These are phyloP conservation scores for Siniperca knerii DNA, from an alignment of 2,113 vertebrate species.

Conservation along the genomic window DNA sequence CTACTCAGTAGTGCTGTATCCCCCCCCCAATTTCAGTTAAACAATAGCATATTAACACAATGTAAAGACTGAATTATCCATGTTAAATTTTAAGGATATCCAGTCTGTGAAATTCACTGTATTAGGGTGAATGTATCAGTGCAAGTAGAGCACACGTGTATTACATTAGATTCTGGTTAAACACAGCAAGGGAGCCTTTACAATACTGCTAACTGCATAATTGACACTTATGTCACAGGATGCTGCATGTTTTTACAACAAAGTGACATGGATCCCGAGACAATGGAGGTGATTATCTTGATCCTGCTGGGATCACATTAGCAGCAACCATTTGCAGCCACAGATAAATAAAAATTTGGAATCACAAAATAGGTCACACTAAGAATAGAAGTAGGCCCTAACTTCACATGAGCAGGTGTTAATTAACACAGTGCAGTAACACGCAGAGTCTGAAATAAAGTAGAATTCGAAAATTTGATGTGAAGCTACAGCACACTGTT, in stretches of 20 bases:
- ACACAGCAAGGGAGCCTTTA: neutral
- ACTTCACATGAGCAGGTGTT: constrained; percentile 40
- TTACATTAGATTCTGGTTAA: neutral
- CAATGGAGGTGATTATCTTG: constrained; percentile 22
- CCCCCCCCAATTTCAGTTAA: neutral
- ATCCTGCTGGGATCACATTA: constrained; percentile 18
- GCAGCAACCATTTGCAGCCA: neutral
- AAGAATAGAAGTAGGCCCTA: constrained; percentile 49
- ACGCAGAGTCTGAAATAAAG: neutral
- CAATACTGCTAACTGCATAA: constrained; percentile 8
- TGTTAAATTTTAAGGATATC: neutral
- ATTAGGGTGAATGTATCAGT: neutral
- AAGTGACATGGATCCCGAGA: constrained; percentile 7
- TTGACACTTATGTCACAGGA: constrained; percentile 19
- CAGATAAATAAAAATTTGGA: constrained; percentile 2
- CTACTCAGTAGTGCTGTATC: neutral
- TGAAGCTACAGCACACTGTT: constrained; percentile 13
- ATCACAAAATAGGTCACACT: constrained; percentile 54
- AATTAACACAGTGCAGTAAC: constrained; percentile 40
- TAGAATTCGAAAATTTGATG: neutral
- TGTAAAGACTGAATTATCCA: neutral
- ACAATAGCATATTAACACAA: neutral
- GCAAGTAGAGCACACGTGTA: neutral
- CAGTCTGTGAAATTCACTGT: neutral
- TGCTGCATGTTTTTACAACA: constrained; percentile 18